Evolutionary conservation across 2,888 invertebrate species (phyloP).

Genomic region (Pheosia tremula): DNA sequence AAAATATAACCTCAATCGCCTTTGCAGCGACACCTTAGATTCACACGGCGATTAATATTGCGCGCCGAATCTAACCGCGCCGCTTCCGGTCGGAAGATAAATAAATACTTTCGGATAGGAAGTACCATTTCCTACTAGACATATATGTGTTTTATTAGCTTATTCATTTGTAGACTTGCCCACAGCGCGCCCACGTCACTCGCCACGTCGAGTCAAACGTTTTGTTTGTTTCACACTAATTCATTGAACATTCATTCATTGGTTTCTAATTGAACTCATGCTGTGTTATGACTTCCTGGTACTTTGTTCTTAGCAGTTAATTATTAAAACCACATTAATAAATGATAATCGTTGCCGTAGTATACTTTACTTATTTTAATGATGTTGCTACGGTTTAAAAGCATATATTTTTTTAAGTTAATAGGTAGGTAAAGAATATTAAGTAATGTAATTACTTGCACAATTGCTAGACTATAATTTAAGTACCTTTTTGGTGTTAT

Average conservation of each 20-base stretch:
- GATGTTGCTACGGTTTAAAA: too few relatives aligned
- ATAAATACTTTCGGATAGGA: constrained; percentile 59
- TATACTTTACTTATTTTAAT: too few relatives aligned
- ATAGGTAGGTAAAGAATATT: too few relatives aligned
- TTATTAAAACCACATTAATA: neutral
- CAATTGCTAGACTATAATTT: too few relatives aligned
- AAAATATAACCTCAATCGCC: neutral
- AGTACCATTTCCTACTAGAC: constrained; percentile 56
- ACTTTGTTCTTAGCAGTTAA: neutral
- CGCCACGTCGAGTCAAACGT: constrained; percentile 9
- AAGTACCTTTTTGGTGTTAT: too few relatives aligned
- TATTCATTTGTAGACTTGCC: constrained; percentile 25
- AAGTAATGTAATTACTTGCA: too few relatives aligned
- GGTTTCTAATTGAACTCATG: neutral
- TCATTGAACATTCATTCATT: neutral
- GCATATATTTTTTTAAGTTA: too few relatives aligned
- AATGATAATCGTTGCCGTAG: neutral
- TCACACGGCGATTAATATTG: constrained; percentile 4
- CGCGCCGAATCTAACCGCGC: constrained; percentile 16
- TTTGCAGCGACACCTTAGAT: constrained; percentile 3
- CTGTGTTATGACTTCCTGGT: neutral
- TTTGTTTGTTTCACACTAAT: neutral
- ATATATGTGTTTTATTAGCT: constrained; percentile 44
- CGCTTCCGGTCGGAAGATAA: constrained; percentile 58
- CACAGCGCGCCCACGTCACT: constrained; percentile 21